phyloP scores from a whole-genome alignment of 2,888 invertebrate genomes.

The Monochamus alternatus region DNA sequence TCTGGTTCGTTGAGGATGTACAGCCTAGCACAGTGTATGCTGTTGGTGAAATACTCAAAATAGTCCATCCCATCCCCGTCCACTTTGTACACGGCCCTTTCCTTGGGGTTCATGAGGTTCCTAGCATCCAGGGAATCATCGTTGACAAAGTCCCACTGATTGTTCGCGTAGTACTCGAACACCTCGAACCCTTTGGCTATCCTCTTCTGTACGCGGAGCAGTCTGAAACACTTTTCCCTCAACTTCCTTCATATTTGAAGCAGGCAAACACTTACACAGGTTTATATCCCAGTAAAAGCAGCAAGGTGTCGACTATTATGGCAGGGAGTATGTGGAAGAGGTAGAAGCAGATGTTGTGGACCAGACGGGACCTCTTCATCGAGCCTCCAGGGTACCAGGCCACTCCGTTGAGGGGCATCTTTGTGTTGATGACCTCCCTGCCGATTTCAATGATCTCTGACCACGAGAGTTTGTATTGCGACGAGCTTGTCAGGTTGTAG shows the following conservation, averaged over 20 bases:
- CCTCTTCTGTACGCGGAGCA: slow-evolving; percentile 87
- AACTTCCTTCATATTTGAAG: background rate
- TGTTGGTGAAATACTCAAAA: slow-evolving; percentile 86
- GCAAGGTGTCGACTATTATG: slow-evolving; percentile 84
- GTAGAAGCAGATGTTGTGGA: slow-evolving; percentile 87
- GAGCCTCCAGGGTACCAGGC: slow-evolving; percentile 90
- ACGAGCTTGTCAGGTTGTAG: slow-evolving; percentile 85
- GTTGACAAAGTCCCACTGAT: slow-evolving; percentile 92
- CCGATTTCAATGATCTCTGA: slow-evolving; percentile 89
- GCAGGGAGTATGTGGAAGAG: slow-evolving; percentile 95
- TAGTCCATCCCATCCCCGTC: slow-evolving; percentile 84
- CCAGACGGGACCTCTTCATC: slow-evolving; percentile 84
- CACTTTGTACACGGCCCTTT: slow-evolving; percentile 79
- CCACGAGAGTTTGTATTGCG: slow-evolving; percentile 90
- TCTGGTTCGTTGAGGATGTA: slow-evolving; percentile 89
- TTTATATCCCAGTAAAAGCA: slow-evolving; percentile 87
- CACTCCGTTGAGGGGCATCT: slow-evolving; percentile 90
- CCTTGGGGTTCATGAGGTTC: slow-evolving; percentile 77
- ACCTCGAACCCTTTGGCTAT: slow-evolving; percentile 91
- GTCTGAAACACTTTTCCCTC: slow-evolving; percentile 70
- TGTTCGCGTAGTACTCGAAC: slow-evolving; percentile 93
- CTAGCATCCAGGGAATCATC: slow-evolving; percentile 76
- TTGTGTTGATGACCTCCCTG: slow-evolving; percentile 81
- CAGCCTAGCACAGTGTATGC: slow-evolving; percentile 84
- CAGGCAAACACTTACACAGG: slow-evolving; percentile 81